Base-by-base conservation (phyloP, 2,888 invertebrate species). In the Dryocosmus kuriphilus region DNA sequence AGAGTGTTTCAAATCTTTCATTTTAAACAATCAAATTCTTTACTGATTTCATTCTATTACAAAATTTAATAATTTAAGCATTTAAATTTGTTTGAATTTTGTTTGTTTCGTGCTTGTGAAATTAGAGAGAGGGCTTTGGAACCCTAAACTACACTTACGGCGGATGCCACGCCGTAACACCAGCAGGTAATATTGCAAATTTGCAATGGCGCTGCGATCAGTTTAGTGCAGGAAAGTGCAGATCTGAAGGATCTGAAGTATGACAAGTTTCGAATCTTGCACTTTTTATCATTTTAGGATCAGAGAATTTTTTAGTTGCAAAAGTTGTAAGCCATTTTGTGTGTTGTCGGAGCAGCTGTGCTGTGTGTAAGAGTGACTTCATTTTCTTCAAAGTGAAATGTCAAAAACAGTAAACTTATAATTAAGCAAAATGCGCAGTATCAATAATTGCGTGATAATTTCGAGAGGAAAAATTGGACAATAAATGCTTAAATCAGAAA, bases 341-440 rank as follows among this genome's bases (percentile, higher is more conserved):
- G 90, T 88, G 87, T 87, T 88, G 88, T 89, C 14, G 82, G 83
- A 90, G 88, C 90, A 90, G 89, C 90, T 91, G 90, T 90, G 8
- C 41, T 41, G 24, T 24, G 9, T 30, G 11, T 24, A 84, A 85
- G n/a, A 38, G 14, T 38, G 85, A 85, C 88, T 87, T 88, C 86
- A 84, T 87, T 84, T 86, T 84, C 84, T 85, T 84, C 79, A 79
- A 80, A 82, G 67, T 73, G 86, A 89, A 87, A 88, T 90, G 89
- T 89, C 88, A 89, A 89, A 87, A 82, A 83, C 84, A 81, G 83
- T 79, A 81, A 65, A 79, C 77, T 81, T 77, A 74, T 84, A 77
- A 84, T 81, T 79, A 73, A 77, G 80, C 77, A 84, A 81, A 82
- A 84, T 83, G 83, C 74, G 81, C 80, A 80, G 81, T 75, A 79